Evolutionary conservation across 1,140 invertebrate genomes (phyloP).

Genomic region (Zaprionus kolodkinae): DNA sequence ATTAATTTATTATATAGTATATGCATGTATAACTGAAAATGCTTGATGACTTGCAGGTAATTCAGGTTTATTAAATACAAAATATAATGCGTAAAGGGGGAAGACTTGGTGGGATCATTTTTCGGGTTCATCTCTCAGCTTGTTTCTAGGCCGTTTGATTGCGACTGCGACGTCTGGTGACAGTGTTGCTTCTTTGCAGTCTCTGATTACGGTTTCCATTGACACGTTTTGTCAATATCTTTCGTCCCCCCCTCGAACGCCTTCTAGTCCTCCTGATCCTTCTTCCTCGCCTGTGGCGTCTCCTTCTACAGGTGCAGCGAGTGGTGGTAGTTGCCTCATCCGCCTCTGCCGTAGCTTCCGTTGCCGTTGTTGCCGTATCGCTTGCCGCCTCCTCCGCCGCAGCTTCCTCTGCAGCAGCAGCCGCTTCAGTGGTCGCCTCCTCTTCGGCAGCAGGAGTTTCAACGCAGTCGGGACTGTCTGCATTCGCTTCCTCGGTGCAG

Average conservation of each 20-base stretch:
- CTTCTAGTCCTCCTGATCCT: not conserved
- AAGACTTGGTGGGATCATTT: not conserved
- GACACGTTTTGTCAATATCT: not conserved
- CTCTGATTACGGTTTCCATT: not conserved
- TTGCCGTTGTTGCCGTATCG: not conserved
- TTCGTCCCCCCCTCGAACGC: no score
- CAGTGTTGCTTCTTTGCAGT: not conserved
- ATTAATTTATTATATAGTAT: not conserved
- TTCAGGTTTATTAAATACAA: not conserved
- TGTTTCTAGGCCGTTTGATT: not conserved
- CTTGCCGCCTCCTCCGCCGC: no score
- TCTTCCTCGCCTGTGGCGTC: not conserved
- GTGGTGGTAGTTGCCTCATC: not conserved
- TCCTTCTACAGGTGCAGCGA: not conserved
- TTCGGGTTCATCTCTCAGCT: not conserved
- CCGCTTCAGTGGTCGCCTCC: not conserved
- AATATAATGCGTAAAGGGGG: not conserved
- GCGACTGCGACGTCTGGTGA: not conserved
- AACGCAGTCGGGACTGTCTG: constrained; percentile 8
- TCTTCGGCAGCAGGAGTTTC: constrained; percentile 5
- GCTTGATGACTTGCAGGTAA: not conserved
- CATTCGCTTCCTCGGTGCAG: constrained; percentile 14
- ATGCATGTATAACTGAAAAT: not conserved
- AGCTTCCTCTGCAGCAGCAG: not conserved
- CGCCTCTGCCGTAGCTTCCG: not conserved